Evolutionary conservation across 2,113 vertebrate species (phyloP).

Genomic region (Cryptotis parvus): DNA sequence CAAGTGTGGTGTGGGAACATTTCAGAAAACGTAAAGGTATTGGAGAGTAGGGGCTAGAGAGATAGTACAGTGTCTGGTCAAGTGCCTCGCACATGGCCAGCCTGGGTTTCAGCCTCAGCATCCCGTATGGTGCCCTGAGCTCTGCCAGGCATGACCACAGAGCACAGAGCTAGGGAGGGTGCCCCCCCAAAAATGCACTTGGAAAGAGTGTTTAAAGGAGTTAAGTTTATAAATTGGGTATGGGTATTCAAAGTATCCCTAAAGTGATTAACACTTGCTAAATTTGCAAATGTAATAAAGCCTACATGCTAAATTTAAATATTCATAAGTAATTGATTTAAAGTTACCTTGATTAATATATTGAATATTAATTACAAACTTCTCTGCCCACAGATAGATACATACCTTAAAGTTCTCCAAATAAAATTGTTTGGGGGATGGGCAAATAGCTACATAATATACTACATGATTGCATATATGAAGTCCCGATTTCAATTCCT

Average conservation of each 20-base stretch:
- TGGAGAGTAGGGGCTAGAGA: too few relatives aligned
- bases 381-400: neutral
- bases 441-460: too few relatives aligned
- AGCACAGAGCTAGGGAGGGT: too few relatives aligned
- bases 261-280: slow-evolving; percentile 28
- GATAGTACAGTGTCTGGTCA: too few relatives aligned
- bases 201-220: slow-evolving; percentile 23
- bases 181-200: neutral
- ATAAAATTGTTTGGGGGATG: neutral
- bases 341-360: slow-evolving; percentile 1
- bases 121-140: too few relatives aligned
- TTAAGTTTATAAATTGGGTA: neutral
- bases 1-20: neutral
- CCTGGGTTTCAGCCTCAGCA: too few relatives aligned
- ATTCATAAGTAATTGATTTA: neutral
- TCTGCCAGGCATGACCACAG: too few relatives aligned
- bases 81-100: too few relatives aligned
- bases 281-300: slow-evolving; percentile 11
- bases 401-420: neutral
- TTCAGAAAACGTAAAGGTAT: too few relatives aligned
- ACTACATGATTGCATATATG: too few relatives aligned
- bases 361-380: neutral
- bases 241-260: neutral
- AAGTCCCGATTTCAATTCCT: too few relatives aligned
- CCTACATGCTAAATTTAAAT: neutral